Conservation (phyloP, 1,140 invertebrate species). For the Centruroides sculpturatus region DNA sequence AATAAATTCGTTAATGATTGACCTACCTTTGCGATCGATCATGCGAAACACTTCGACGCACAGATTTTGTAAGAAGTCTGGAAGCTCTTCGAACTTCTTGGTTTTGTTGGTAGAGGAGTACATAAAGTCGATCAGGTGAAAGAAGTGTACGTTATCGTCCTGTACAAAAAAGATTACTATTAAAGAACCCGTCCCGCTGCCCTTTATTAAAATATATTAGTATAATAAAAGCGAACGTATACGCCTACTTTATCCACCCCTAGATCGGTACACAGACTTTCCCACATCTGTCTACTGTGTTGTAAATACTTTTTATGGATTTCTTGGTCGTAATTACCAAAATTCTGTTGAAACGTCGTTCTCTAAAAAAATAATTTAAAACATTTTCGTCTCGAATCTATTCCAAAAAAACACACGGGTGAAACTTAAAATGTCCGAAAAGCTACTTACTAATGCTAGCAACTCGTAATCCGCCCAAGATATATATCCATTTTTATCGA, state of each 20-base stretch:
- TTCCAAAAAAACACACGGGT: too few relatives aligned
- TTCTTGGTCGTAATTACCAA: conserved; percentile 11
- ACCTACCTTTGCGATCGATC: conserved; percentile 13
- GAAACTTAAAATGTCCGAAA: too few relatives aligned
- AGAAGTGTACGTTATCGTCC: conserved; percentile 11
- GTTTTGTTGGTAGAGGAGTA: conserved; percentile 10
- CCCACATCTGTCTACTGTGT: conserved; percentile 15
- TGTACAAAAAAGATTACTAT: background rate
- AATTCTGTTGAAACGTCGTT: conserved; percentile 16
- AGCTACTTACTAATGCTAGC: conserved; percentile 8
- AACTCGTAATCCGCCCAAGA: conserved; percentile 14
- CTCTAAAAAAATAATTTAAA: conserved; percentile 5
- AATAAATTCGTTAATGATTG: too few relatives aligned
- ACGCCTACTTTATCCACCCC: conserved; percentile 7
- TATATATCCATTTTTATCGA: conserved; percentile 15
- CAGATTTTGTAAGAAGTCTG: conserved; percentile 13
- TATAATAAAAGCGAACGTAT: too few relatives aligned
- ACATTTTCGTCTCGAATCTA: too few relatives aligned
- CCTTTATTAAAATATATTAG: too few relatives aligned
- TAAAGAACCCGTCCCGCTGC: too few relatives aligned
- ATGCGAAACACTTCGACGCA: conserved; percentile 14
- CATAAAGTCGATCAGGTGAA: conserved; percentile 12
- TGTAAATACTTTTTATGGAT: conserved; percentile 14
- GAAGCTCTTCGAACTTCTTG: conserved; percentile 10
- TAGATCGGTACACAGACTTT: conserved; percentile 13